phyloP scores from a whole-genome alignment of 2,888 invertebrate genomes.

The Achlya flavicornis region DNA sequence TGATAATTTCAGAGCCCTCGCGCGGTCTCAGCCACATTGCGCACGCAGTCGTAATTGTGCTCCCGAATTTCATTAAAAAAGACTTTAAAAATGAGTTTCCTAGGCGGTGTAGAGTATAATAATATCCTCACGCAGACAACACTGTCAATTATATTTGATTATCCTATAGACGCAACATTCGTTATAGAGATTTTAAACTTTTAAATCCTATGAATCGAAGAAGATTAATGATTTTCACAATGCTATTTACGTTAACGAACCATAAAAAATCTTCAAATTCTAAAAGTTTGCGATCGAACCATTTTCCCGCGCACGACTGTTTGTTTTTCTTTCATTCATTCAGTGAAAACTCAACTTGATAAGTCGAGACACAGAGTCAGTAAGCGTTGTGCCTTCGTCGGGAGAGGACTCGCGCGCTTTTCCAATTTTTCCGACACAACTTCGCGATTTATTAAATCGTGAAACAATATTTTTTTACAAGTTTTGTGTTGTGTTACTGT shows the following conservation, averaged over 20 bases:
- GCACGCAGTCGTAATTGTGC: no score
- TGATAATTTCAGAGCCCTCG: no score
- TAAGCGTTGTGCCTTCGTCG: constrained; percentile 31
- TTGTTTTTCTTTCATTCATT: constrained; percentile 12
- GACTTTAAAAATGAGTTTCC: no score
- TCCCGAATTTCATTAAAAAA: no score
- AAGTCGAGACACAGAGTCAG: constrained; percentile 26
- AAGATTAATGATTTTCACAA: no score
- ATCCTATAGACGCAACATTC: no score
- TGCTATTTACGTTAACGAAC: not conserved
- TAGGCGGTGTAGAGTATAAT: no score
- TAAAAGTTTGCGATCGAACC: not conserved
- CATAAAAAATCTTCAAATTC: not conserved
- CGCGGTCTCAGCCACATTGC: no score
- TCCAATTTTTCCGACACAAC: constrained; percentile 37
- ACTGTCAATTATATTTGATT: no score
- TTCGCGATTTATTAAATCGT: constrained; percentile 26
- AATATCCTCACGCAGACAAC: no score
- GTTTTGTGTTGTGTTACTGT: constrained; percentile 23
- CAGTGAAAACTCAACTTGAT: not conserved
- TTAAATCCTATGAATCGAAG: no score
- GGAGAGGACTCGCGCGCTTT: constrained; percentile 42
- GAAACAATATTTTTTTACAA: constrained; percentile 15
- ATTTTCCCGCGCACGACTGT: constrained; percentile 7
- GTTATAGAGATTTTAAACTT: no score